Evolutionary conservation across 2,888 invertebrate species (phyloP).

Genomic region (Autographa gamma): DNA sequence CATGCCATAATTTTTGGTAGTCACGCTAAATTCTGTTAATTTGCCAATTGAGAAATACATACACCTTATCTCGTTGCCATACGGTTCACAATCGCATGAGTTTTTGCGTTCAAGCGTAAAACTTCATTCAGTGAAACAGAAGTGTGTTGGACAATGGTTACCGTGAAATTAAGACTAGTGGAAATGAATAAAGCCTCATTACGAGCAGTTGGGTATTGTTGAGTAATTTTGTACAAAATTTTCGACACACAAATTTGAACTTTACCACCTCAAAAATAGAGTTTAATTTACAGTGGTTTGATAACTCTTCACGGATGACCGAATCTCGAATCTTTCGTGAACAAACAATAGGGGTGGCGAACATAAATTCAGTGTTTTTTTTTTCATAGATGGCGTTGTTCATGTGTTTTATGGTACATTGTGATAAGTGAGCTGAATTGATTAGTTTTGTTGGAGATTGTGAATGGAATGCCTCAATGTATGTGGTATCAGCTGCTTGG

Average conservation of each 20-base stretch:
- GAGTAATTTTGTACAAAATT: conserved; percentile 41
- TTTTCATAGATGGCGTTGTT: conserved; percentile 43
- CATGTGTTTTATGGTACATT: conserved; percentile 51
- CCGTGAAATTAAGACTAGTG: conserved; percentile 78
- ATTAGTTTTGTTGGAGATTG: conserved; percentile 41
- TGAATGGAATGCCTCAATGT: conserved; percentile 48
- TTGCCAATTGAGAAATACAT: conserved; percentile 32
- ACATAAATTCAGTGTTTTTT: conserved; percentile 50
- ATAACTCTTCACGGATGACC: conserved; percentile 48
- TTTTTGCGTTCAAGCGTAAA: conserved; percentile 46
- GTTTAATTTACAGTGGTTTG: conserved; percentile 18
- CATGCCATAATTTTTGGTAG: conserved; percentile 67
- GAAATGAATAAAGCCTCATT: conserved; percentile 77
- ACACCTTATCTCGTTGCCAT: conserved; percentile 34
- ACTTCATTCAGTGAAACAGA: conserved; percentile 74
- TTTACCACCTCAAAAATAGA: accelerated
- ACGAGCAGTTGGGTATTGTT: conserved; percentile 60
- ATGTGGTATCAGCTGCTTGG: conserved; percentile 42
- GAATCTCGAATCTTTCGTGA: conserved; percentile 49
- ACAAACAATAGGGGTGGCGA: conserved; percentile 48
- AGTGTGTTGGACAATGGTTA: conserved; percentile 73
- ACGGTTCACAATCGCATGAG: conserved; percentile 55
- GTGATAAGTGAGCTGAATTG: conserved; percentile 49
- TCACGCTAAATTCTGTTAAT: conserved; percentile 60
- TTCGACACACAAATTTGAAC: conserved; percentile 11